Percentiles rank a stretch among this genome's conserved stretches.
Conservation (phyloP, 2,888 invertebrate genomes). For the Tetragonisca angustula region DNA sequence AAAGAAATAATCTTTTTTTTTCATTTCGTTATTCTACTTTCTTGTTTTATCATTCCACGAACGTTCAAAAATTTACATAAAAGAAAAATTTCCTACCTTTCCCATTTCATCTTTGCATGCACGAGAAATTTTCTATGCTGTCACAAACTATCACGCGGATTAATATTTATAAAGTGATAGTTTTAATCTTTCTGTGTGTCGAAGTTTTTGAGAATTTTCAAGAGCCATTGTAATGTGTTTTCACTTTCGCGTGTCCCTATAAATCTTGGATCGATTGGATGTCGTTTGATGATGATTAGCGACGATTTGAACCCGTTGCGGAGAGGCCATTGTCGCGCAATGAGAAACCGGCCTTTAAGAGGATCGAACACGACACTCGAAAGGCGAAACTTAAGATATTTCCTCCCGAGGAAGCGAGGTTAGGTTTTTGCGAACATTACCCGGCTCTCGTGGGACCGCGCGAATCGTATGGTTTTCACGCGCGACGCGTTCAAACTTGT, state of each 20-base stretch:
- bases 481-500: constrained; percentile 45
- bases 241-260: background rate
- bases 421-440: constrained; percentile 49
- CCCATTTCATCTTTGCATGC: too few relatives aligned
- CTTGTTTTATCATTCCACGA: too few relatives aligned
- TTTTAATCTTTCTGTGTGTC: too few relatives aligned
- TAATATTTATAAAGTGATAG: too few relatives aligned
- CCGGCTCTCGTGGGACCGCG: constrained; percentile 50
- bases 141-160: too few relatives aligned
- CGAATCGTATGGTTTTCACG: constrained; percentile 53
- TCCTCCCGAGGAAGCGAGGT: constrained; percentile 44
- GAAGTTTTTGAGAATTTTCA: background rate
- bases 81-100: too few relatives aligned
- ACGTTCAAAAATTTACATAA: too few relatives aligned
- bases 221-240: background rate
- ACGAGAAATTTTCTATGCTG: too few relatives aligned
- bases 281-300: background rate
- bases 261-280: background rate
- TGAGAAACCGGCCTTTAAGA: constrained; percentile 49
- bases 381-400: constrained; percentile 62
- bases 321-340: constrained; percentile 5
- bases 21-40: too few relatives aligned
- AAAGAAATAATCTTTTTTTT: too few relatives aligned
- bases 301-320: background rate
- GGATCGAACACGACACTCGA: constrained; percentile 44